Conservation (phyloP, 2,888 invertebrate species). For the Herminia tarsipennalis region DNA sequence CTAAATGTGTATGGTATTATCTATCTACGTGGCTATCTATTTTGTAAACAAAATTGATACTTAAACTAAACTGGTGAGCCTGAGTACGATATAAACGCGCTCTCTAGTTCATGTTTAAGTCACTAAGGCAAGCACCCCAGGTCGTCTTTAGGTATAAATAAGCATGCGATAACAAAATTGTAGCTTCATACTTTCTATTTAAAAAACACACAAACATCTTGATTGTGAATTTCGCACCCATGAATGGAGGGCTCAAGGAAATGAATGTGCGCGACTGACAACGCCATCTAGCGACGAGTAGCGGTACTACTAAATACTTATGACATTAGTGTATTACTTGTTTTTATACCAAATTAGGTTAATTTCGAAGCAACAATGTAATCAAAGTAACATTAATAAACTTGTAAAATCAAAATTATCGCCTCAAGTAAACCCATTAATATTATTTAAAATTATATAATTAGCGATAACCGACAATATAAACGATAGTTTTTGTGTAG, state of each 20-base stretch:
- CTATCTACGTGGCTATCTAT: slow-evolving; percentile 1
- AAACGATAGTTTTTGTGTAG: no score
- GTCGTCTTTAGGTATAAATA: slow-evolving; percentile 2
- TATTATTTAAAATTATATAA: no score
- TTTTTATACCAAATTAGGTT: no score
- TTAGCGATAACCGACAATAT: no score
- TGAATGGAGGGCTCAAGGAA: slow-evolving; percentile 17
- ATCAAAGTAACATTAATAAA: no score
- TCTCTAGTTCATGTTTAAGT: no score
- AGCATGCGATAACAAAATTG: slow-evolving; percentile 4
- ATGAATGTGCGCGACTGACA: slow-evolving; percentile 11
- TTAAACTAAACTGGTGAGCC: no score
- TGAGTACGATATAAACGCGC: no score
- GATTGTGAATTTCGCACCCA: slow-evolving; percentile 4
- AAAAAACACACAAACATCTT: slow-evolving; percentile 3
- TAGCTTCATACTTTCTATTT: background rate
- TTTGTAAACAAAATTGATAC: background rate
- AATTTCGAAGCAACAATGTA: no score
- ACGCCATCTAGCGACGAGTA: slow-evolving; percentile 44
- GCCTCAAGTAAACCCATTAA: no score
- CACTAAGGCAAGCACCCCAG: background rate
- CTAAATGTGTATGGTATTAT: background rate
- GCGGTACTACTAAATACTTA: slow-evolving; percentile 12
- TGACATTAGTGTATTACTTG: background rate
- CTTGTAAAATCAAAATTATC: no score